These are phyloP conservation scores for Chiloscyllium plagiosum DNA, from an alignment of 2,113 vertebrate species.

Conservation along the genomic window DNA sequence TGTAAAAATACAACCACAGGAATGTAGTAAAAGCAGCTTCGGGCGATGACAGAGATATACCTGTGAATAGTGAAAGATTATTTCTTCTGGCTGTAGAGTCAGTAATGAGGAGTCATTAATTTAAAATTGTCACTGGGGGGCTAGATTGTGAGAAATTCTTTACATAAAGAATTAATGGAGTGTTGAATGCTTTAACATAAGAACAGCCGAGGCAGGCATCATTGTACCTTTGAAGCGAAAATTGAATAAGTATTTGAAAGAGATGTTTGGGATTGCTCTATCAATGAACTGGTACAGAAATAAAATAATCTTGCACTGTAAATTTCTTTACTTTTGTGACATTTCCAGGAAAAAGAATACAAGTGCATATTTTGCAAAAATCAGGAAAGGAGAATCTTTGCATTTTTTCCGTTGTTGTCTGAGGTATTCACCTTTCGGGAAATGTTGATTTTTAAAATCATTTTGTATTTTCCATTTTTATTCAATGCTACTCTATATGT, in stretches of 20 bases:
- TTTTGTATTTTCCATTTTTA: neutral
- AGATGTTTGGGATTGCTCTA: neutral
- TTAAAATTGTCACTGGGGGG: neutral
- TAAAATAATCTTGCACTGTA: neutral
- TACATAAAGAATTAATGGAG: neutral
- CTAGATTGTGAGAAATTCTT: neutral
- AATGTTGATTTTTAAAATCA: neutral
- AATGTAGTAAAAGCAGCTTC: neutral
- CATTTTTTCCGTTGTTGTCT: neutral
- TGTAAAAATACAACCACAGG: neutral
- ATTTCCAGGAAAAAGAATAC: neutral
- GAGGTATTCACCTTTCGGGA: neutral
- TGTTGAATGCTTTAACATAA: neutral
- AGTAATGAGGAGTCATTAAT: neutral
- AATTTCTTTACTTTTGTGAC: neutral
- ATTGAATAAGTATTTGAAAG: neutral
- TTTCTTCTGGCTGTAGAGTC: neutral
- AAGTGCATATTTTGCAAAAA: neutral
- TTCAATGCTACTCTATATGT: neutral
- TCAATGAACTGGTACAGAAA: neutral
- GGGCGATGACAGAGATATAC: neutral
- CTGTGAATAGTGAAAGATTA: neutral
- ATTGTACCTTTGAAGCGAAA: neutral
- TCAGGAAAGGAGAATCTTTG: neutral
- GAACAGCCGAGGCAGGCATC: neutral